Conservation (phyloP, 2,797 vertebrate species). For the Rhynchotus rufescens region DNA sequence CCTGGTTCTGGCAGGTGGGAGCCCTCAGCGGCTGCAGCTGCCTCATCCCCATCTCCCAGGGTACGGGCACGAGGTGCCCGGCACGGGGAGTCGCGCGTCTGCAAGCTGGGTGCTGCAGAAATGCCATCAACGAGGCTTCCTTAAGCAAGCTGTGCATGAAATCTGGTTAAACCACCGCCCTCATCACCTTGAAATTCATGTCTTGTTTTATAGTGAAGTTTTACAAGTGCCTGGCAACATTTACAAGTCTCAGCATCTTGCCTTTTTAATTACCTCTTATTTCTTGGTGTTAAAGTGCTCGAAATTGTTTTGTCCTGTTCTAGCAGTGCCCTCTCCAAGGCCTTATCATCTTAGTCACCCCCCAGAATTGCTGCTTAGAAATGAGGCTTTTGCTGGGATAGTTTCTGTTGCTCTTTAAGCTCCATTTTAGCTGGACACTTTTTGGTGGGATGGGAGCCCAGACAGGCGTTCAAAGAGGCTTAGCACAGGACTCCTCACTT, state of each 20-base stretch:
- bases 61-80: rapidly evolving
- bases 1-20: background rate
- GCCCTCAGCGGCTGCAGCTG: background rate
- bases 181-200: background rate
- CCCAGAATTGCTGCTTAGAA: background rate
- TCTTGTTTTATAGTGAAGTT: background rate
- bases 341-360: background rate
- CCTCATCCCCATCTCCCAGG: background rate
- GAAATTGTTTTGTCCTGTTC: background rate
- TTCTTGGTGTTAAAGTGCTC: background rate
- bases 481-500: background rate
- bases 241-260: background rate
- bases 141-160: background rate
- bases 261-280: background rate
- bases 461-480: background rate
- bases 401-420: background rate
- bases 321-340: background rate
- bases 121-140: constrained; percentile 6
- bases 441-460: background rate
- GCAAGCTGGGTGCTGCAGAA: constrained; percentile 6
- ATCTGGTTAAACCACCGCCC: background rate
- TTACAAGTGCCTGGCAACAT: background rate
- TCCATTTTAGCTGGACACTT: background rate
- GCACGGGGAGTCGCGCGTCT: background rate
- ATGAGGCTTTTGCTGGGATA: too few relatives aligned